These are phyloP conservation scores for Festucalex cinctus DNA, from an alignment of 2,113 vertebrate species.

Conservation along the genomic window DNA sequence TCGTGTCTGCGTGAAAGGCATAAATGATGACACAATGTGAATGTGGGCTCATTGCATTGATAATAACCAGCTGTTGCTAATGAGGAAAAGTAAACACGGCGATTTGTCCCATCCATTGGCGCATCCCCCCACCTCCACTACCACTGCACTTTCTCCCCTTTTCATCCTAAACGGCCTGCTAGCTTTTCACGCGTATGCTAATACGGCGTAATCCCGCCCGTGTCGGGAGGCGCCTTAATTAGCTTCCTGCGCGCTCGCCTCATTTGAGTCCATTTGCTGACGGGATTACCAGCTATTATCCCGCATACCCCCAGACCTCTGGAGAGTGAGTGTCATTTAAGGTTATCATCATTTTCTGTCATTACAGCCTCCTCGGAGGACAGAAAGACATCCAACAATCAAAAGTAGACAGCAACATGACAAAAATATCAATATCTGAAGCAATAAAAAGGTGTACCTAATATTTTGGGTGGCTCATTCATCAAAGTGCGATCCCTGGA, in stretches of 20 bases:
- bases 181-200: constrained; percentile 75
- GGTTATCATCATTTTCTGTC: constrained; percentile 69
- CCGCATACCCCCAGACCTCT: constrained; percentile 48
- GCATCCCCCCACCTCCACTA: not conserved
- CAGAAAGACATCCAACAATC: not conserved
- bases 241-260: constrained; percentile 67
- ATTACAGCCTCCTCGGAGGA: constrained; percentile 60
- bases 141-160: constrained; percentile 10
- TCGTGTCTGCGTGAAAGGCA: not conserved
- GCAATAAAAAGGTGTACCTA: not conserved
- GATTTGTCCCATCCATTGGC: not conserved
- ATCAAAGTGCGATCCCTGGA: not conserved
- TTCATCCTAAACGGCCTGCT: constrained; percentile 63
- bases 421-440: not conserved
- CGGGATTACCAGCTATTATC: constrained; percentile 71
- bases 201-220: constrained; percentile 71
- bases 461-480: not conserved
- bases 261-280: constrained; percentile 71
- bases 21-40: not conserved
- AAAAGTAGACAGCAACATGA: not conserved
- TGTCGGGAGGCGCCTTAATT: constrained; percentile 66
- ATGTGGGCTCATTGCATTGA: not conserved
- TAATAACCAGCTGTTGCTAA: constrained; percentile 4
- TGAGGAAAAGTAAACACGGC: constrained; percentile 40
- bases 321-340: constrained; percentile 60